phyloP scores from a whole-genome alignment of 2,797 vertebrate genomes.

The Balearica regulorum region DNA sequence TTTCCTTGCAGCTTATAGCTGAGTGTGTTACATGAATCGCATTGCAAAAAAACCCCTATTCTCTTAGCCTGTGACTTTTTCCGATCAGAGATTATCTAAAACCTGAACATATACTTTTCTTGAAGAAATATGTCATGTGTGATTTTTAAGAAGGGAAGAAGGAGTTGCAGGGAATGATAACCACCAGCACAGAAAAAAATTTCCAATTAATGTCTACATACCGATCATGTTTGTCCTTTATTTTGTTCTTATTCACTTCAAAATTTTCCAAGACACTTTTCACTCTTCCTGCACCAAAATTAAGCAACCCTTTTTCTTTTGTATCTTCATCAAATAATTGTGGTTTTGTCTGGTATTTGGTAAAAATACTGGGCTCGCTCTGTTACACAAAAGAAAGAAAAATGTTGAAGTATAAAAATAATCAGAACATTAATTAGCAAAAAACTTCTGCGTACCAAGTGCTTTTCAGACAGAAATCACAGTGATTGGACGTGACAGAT shows the following conservation, averaged over 20 bases:
- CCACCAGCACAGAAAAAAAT: not conserved
- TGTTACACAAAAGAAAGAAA: conserved; percentile 67
- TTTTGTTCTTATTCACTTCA: conserved; percentile 85
- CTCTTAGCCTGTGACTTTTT: not conserved
- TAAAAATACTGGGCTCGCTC: conserved; percentile 82
- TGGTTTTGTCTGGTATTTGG: conserved; percentile 88
- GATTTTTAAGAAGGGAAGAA: not conserved
- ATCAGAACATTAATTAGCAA: not conserved
- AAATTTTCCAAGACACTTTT: conserved; percentile 83
- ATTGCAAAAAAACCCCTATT: not conserved
- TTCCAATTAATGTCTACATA: conserved; percentile 55
- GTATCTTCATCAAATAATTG: conserved; percentile 82
- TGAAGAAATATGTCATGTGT: not conserved
- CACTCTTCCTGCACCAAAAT: conserved; percentile 68
- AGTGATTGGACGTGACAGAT: not conserved
- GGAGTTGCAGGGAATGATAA: not conserved
- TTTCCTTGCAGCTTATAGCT: not conserved
- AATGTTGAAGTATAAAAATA: conserved; percentile 2
- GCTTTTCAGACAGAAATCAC: not conserved
- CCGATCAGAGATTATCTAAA: not conserved
- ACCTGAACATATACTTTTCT: not conserved
- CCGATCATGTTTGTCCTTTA: conserved; percentile 87
- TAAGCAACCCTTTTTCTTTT: conserved; percentile 72
- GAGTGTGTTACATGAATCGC: not conserved
- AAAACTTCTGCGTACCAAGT: not conserved